Evolutionary conservation across 2,888 invertebrate genomes (phyloP), one percentile per base, ranked within the genome.

Genomic region (Protophormia terraenovae): DNA sequence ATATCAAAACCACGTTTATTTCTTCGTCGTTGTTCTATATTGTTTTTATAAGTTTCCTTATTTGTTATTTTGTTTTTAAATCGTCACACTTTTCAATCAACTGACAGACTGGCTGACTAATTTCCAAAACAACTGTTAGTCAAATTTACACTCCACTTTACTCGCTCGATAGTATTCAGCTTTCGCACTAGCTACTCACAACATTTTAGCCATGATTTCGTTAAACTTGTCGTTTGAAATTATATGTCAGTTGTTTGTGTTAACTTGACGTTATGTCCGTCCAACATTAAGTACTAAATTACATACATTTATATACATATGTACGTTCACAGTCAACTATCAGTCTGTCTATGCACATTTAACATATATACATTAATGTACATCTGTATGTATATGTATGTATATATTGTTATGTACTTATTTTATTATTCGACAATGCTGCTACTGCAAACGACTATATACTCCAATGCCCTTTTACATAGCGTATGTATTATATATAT

Each of bases 1-100:
- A 62, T 27, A 66, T 53, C 41, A 19, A 69, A 78, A 85, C 78
- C 85, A 85, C 85, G 85, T 85, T 85, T 73, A 71, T 64, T 69
- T 72, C 50, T 29, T 60, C 58, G 19, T 67, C 69, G 53, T 69
- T 80, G 10, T 72, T 80, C 19, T 22, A 71, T 41, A 41, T 32
- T 69, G 27, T 72, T 71, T 67, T 55, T 60, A 76, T 66, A 84
- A 66, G 75, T 71, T 84, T 75, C 75, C 60, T 62, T 27, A 53
- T 41, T n/a, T n/a, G 62, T 50, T 55, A 24, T 35, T 71, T 60
- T 35, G 38, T 41, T 71, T 76, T 32, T 47, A 16, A 29, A 71
- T 38, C 69, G 64, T 24, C 62, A 27, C 27, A 10, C 24, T 45
- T 55, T 12, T 38, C 29, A 14, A 35, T 32, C 29, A 16, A 32